Percentiles rank a stretch among this genome's conserved stretches.
Conservation (phyloP, 2,113 vertebrate genomes). For the Thamnophis sirtalis region DNA sequence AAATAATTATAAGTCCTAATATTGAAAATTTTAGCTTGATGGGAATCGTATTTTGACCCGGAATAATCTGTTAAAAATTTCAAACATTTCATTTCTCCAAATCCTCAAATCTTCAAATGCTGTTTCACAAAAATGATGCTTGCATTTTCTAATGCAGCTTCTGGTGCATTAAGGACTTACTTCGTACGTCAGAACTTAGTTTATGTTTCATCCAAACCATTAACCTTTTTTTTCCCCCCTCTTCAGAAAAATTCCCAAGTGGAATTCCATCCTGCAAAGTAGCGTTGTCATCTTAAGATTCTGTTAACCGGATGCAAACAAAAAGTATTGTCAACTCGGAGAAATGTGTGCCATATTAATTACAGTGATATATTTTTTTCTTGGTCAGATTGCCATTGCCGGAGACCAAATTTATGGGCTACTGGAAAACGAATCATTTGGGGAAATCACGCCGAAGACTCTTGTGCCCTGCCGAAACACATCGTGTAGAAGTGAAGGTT, state of each 20-base stretch:
- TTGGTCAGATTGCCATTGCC: constrained; percentile 83
- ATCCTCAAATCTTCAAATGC: background rate
- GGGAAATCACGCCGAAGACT: constrained; percentile 74
- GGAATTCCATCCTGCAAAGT: background rate
- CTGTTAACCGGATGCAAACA: background rate
- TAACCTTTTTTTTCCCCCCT: background rate
- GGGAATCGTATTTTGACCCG: background rate
- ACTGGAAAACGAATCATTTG: constrained; percentile 81
- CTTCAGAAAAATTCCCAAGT: background rate
- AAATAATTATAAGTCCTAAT: background rate
- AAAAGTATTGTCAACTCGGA: constrained; percentile 8
- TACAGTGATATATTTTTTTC: background rate
- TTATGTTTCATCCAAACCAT: background rate
- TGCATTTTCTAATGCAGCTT: background rate
- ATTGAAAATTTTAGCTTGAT: background rate
- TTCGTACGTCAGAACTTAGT: background rate
- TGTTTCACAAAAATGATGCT: background rate
- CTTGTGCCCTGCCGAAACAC: constrained; percentile 84
- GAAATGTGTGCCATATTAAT: background rate
- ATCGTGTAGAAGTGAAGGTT: constrained; percentile 84
- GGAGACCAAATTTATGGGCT: constrained; percentile 81
- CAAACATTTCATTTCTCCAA: background rate
- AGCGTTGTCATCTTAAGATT: background rate
- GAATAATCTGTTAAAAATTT: background rate
- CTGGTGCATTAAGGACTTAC: background rate